Conservation (phyloP, 2,888 invertebrate genomes). For the Thereva unica region DNA sequence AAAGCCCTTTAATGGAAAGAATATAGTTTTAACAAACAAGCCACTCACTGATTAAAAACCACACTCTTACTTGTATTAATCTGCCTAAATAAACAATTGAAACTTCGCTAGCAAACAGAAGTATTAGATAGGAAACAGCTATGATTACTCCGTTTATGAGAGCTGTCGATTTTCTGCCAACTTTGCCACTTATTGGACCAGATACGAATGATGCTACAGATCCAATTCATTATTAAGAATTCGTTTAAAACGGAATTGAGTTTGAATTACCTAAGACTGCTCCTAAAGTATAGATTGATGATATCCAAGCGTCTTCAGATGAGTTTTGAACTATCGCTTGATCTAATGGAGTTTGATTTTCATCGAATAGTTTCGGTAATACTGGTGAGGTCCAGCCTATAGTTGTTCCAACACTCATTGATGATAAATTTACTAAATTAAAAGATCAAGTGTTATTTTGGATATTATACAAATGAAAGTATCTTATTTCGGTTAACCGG, state of each 20-base stretch:
- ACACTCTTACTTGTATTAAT: slow-evolving; percentile 48
- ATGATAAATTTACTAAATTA: slow-evolving; percentile 67
- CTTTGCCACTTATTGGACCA: slow-evolving; percentile 67
- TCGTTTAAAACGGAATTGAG: not conserved
- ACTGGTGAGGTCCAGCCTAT: slow-evolving; percentile 79
- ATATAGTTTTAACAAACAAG: not conserved
- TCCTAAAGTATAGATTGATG: slow-evolving; percentile 71
- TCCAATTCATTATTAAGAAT: slow-evolving; percentile 1
- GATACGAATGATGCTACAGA: slow-evolving; percentile 69
- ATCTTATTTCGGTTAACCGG: no score
- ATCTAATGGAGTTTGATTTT: slow-evolving; percentile 59
- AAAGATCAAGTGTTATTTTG: no score
- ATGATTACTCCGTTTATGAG: slow-evolving; percentile 69
- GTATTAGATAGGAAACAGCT: slow-evolving; percentile 69
- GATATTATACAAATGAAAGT: no score
- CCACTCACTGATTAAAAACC: not conserved
- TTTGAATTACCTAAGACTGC: slow-evolving; percentile 64
- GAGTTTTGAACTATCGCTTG: slow-evolving; percentile 56
- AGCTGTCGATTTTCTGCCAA: slow-evolving; percentile 73
- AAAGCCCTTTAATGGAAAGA: slow-evolving; percentile 58
- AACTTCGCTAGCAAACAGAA: slow-evolving; percentile 66
- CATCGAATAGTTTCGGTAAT: slow-evolving; percentile 63
- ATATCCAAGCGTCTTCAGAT: slow-evolving; percentile 73
- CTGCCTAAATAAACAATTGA: slow-evolving; percentile 61
- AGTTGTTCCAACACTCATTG: slow-evolving; percentile 69